Percentiles rank a stretch among this genome's conserved stretches.
phyloP scores from a whole-genome alignment of 2,888 invertebrate species.

The Cyaniris semiargus region DNA sequence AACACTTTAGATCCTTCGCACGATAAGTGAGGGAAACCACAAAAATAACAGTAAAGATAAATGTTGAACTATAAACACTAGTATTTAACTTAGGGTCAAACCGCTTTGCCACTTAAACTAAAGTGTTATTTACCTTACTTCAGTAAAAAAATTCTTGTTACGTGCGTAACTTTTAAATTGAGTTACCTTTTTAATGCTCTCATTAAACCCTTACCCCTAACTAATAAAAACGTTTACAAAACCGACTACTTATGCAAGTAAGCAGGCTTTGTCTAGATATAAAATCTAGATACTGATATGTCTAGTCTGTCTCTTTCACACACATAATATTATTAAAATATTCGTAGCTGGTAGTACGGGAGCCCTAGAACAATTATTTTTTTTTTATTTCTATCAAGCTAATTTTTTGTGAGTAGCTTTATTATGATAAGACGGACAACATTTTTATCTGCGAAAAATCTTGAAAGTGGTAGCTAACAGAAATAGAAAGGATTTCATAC shows the following conservation, averaged over 20 bases:
- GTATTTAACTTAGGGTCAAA: not conserved
- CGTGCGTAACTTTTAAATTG: not conserved
- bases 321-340: not conserved
- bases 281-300: not conserved
- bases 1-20: not conserved
- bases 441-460: no score
- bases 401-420: no score
- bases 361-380: no score
- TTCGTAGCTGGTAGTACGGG: no score
- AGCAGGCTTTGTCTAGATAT: not conserved
- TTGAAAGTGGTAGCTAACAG: no score
- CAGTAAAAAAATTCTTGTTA: not conserved
- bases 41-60: slow-evolving; percentile 19
- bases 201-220: not conserved
- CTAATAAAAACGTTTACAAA: not conserved
- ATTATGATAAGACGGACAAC: no score
- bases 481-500: no score
- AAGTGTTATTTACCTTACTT: not conserved
- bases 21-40: not conserved
- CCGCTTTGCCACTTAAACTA: not conserved
- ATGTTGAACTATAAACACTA: not conserved
- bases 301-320: not conserved
- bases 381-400: no score
- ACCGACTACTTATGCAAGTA: not conserved
- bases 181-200: not conserved